These are phyloP conservation scores for Spongilla lacustris DNA, from an alignment of 37 sponge, comb jelly and placozoan species.

Conservation along the genomic window DNA sequence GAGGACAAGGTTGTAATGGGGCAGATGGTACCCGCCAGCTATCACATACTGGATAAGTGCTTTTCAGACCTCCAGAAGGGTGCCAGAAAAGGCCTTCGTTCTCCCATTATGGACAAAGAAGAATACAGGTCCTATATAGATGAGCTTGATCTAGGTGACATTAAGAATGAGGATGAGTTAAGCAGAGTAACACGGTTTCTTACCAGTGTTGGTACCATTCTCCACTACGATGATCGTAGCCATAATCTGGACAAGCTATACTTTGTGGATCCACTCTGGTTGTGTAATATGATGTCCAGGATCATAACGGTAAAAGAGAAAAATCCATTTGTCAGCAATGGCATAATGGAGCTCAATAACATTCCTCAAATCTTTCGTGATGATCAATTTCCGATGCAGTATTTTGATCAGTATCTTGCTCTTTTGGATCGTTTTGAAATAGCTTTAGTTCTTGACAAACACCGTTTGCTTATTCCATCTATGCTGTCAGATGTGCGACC, in stretches of 20 bases:
- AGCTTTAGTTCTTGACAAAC: constrained; percentile 83
- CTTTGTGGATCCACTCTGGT: constrained; percentile 91
- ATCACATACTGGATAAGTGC: constrained; percentile 74
- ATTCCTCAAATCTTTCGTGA: constrained; percentile 76
- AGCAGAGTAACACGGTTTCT: constrained; percentile 82
- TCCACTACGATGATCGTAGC: constrained; percentile 87
- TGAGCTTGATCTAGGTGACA: constrained; percentile 61
- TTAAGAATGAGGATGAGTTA: constrained; percentile 78
- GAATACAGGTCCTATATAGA: constrained; percentile 73
- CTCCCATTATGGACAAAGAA: constrained; percentile 78
- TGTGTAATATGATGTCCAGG: constrained; percentile 89
- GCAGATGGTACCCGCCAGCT: constrained; percentile 87
- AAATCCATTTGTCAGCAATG: constrained; percentile 82
- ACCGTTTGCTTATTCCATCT: constrained; percentile 82
- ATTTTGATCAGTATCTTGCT: constrained; percentile 78
- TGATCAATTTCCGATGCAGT: constrained; percentile 73
- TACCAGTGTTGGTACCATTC: constrained; percentile 81
- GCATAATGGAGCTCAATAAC: constrained; percentile 52
- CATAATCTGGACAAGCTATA: constrained; percentile 82
- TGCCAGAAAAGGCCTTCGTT: constrained; percentile 31
- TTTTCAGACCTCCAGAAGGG: constrained; percentile 66
- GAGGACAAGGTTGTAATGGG: constrained; percentile 78
- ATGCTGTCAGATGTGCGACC: constrained; percentile 65
- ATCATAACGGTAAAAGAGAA: constrained; percentile 80
- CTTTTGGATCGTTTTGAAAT: constrained; percentile 90